These are phyloP conservation scores for Melanerpes formicivorus DNA, from an alignment of 2,113 vertebrate species.

Conservation along the genomic window DNA sequence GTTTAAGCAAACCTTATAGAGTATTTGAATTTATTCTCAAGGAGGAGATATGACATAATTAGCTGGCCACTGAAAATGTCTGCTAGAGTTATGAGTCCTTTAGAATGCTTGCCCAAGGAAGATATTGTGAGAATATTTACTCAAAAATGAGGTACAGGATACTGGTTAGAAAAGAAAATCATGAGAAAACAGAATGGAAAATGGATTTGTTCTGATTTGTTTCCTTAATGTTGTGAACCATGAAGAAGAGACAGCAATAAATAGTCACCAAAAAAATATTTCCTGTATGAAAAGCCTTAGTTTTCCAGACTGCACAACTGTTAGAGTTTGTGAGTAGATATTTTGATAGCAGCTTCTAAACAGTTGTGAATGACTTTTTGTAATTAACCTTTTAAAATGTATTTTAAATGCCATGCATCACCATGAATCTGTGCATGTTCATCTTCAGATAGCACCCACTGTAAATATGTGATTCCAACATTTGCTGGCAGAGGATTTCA, in stretches of 20 bases:
- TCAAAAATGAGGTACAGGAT: not conserved
- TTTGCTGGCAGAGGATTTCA: not conserved
- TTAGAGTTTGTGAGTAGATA: not conserved
- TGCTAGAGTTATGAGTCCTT: constrained; percentile 13
- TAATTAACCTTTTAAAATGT: not conserved
- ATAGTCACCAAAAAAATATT: not conserved
- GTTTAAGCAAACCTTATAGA: constrained; percentile 6
- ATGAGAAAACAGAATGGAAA: not conserved
- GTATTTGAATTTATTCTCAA: constrained; percentile 56
- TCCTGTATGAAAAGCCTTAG: not conserved
- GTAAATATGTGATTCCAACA: not conserved
- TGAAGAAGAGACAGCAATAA: not conserved
- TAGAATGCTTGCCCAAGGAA: constrained; percentile 22
- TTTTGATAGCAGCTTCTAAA: not conserved
- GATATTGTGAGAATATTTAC: not conserved
- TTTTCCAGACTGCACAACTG: not conserved
- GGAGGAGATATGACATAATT: constrained; percentile 8
- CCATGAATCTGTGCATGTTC: not conserved
- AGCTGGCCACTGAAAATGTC: constrained; percentile 18
- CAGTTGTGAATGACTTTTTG: not conserved
- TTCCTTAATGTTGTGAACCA: constrained; percentile 5
- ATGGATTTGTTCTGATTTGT: not conserved
- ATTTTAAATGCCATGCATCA: not conserved
- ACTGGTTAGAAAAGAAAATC: not conserved
- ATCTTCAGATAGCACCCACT: not conserved